Percentiles rank a stretch among this genome's conserved stretches.
phyloP scores from a whole-genome alignment of 2,797 vertebrate genomes.

The Argyrosomus regius region DNA sequence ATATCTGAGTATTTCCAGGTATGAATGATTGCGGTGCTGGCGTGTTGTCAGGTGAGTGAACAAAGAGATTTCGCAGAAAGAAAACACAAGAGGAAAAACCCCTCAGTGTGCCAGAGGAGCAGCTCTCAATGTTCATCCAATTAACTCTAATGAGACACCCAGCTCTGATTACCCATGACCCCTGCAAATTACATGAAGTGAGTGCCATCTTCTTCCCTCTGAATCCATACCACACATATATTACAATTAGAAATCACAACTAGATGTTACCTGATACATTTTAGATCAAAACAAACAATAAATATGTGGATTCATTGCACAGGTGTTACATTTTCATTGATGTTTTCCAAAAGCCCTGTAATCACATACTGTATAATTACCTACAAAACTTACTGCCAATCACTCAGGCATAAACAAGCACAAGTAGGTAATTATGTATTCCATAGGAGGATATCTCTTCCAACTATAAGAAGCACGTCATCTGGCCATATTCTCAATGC shows the following conservation, averaged over 20 bases:
- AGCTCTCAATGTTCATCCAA: constrained; percentile 30
- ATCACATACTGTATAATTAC: constrained; percentile 6
- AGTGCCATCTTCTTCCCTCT: background rate
- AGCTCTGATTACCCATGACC: constrained; percentile 28
- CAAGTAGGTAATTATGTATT: constrained; percentile 7
- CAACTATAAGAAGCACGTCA: constrained; percentile 7
- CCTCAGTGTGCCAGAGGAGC: constrained; percentile 21
- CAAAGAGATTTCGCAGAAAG: constrained; percentile 8
- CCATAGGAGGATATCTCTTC: constrained; percentile 10
- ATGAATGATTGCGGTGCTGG: background rate
- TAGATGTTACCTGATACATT: background rate
- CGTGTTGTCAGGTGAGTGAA: constrained; percentile 15
- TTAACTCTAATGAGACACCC: constrained; percentile 39
- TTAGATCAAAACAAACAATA: background rate
- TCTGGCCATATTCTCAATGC: background rate
- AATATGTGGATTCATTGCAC: background rate
- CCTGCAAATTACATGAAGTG: constrained; percentile 20
- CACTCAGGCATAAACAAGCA: background rate
- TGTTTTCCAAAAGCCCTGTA: background rate
- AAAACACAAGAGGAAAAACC: constrained; percentile 7
- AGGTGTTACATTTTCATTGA: background rate
- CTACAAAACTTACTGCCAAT: constrained; percentile 9
- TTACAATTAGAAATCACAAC: background rate
- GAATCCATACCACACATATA: background rate
- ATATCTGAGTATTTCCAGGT: background rate